Evolutionary conservation across 2,888 invertebrate genomes (phyloP).

Genomic region (Melanotus villosus): DNA sequence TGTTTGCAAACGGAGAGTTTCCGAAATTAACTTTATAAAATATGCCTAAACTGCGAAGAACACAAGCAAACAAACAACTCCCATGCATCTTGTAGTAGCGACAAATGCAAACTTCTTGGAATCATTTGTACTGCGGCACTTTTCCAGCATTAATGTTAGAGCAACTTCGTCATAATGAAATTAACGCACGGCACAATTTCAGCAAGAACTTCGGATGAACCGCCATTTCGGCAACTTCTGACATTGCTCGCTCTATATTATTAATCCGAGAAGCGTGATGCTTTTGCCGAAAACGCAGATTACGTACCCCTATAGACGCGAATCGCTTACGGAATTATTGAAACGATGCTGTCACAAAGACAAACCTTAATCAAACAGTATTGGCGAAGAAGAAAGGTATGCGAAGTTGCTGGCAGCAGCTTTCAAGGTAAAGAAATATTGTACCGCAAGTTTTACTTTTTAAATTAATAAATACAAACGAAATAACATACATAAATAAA

Average conservation of each 20-base stretch:
- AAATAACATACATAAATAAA: no score
- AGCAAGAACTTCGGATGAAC: constrained; percentile 27
- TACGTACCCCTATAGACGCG: not conserved
- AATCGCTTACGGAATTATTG: constrained; percentile 11
- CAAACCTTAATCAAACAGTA: constrained; percentile 8
- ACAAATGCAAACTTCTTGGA: constrained; percentile 41
- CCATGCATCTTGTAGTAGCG: constrained; percentile 44
- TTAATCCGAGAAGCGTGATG: constrained; percentile 26
- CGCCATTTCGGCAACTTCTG: constrained; percentile 35
- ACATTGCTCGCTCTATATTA: constrained; percentile 21
- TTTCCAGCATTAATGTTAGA: constrained; percentile 37
- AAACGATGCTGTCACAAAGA: constrained; percentile 1
- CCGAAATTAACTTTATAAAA: constrained; percentile 46
- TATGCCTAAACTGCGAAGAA: constrained; percentile 45
- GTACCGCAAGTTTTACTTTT: no score
- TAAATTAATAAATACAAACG: no score
- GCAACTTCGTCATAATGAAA: constrained; percentile 36
- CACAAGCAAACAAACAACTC: constrained; percentile 44
- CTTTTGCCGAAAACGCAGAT: constrained; percentile 27
- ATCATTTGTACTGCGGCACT: constrained; percentile 38
- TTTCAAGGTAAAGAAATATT: no score
- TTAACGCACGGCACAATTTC: constrained; percentile 37
- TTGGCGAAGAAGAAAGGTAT: not conserved
- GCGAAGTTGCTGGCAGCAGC: no score
- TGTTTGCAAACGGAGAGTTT: constrained; percentile 40